phyloP scores from a whole-genome alignment of 2,113 vertebrate genomes.

The Capreolus pygargus region DNA sequence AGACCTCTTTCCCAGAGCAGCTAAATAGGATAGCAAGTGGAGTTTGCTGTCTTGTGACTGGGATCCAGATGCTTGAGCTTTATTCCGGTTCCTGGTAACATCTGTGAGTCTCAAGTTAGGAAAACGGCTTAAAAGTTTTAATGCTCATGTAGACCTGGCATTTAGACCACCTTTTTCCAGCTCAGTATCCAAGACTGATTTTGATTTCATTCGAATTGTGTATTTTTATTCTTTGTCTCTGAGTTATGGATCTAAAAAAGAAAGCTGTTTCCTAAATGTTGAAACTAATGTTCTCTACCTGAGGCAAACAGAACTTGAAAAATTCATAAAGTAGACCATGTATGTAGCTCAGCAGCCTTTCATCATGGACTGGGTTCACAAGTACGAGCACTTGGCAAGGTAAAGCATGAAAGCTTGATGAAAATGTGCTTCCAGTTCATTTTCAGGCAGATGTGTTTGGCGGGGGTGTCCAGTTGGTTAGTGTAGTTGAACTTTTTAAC shows the following conservation, averaged over 20 bases:
- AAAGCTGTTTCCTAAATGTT: not conserved
- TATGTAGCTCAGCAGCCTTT: not conserved
- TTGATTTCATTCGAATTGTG: not conserved
- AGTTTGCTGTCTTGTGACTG: not conserved
- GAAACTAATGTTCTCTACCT: not conserved
- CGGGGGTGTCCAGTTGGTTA: not conserved
- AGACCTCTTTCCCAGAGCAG: not conserved
- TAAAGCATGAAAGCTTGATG: not conserved
- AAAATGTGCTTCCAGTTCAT: not conserved
- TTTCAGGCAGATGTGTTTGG: not conserved
- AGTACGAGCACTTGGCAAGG: too few relatives aligned
- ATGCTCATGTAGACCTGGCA: not conserved
- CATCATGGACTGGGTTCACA: not conserved
- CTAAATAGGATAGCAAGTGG: too few relatives aligned
- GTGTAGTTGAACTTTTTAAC: rapidly evolving
- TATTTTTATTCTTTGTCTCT: not conserved
- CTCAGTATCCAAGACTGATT: not conserved
- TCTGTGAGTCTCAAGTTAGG: not conserved
- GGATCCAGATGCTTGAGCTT: not conserved
- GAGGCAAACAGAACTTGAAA: not conserved
- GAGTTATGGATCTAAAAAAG: not conserved
- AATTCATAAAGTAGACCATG: not conserved
- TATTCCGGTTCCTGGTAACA: not conserved
- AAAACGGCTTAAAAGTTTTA: not conserved
- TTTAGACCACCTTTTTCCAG: not conserved